Percentiles rank a stretch among this genome's conserved stretches.
Conservation (phyloP, 1,140 invertebrate species). For the Chrysopa pallens region DNA sequence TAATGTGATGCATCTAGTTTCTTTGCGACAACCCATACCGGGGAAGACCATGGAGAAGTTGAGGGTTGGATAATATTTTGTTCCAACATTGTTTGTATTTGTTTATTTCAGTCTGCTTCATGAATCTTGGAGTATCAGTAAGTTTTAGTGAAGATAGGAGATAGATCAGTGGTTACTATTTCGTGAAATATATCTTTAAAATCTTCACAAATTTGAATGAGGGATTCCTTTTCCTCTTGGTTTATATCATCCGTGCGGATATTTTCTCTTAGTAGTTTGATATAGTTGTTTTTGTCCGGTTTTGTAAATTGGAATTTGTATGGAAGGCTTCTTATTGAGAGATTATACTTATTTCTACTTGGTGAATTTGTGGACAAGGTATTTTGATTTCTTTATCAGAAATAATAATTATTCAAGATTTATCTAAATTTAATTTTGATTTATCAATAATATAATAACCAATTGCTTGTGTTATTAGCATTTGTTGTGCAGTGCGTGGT, state of each 20-base stretch:
- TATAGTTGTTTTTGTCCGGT: neutral
- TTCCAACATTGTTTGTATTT: slow-evolving; percentile 8
- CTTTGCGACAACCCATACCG: slow-evolving; percentile 15
- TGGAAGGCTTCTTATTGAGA: neutral
- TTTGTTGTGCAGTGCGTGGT: neutral
- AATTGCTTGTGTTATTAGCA: neutral
- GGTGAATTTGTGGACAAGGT: neutral
- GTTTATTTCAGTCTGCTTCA: slow-evolving; percentile 9
- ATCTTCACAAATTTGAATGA: slow-evolving; percentile 6
- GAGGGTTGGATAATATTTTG: slow-evolving; percentile 8
- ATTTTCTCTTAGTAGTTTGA: neutral
- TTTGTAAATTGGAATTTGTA: neutral
- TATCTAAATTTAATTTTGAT: neutral
- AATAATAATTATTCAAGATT: no score
- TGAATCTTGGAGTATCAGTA: slow-evolving; percentile 17
- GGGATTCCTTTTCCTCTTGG: slow-evolving; percentile 1
- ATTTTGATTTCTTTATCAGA: neutral
- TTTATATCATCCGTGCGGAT: neutral
- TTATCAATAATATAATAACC: neutral
- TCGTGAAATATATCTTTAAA: slow-evolving; percentile 9
- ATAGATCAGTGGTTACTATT: slow-evolving; percentile 9
- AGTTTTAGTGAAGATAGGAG: slow-evolving; percentile 10
- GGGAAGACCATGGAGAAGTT: slow-evolving; percentile 8
- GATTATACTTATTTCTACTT: neutral
- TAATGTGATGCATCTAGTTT: slow-evolving; percentile 13